Conservation (phyloP, 2,888 invertebrate genomes). For the Syritta pipiens region DNA sequence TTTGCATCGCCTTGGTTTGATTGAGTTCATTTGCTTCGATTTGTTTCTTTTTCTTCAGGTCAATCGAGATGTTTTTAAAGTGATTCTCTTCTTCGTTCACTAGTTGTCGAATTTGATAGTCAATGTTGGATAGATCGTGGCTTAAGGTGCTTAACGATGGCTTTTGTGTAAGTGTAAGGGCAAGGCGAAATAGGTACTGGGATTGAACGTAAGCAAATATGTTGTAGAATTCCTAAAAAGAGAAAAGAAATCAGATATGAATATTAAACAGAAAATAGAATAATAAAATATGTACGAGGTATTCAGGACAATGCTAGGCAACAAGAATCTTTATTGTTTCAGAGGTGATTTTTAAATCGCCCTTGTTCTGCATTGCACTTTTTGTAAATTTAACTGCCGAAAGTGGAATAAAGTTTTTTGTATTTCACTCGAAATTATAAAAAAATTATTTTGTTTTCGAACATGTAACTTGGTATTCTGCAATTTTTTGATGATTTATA, state of each 20-base stretch:
- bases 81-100: conserved; percentile 77
- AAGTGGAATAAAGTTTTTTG: too few relatives aligned
- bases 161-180: conserved; percentile 75
- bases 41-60: conserved; percentile 74
- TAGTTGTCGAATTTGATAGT: conserved; percentile 74
- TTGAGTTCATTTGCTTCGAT: conserved; percentile 74
- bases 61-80: conserved; percentile 75
- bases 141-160: conserved; percentile 75
- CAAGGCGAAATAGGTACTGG: conserved; percentile 77
- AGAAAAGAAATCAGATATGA: background rate
- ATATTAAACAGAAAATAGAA: too few relatives aligned
- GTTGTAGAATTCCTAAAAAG: conserved; percentile 78
- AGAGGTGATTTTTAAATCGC: too few relatives aligned
- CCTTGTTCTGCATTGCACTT: too few relatives aligned
- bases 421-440: too few relatives aligned
- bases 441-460: too few relatives aligned
- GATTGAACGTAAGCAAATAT: conserved; percentile 79
- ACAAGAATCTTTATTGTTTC: too few relatives aligned
- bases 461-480: too few relatives aligned
- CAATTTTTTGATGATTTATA: too few relatives aligned
- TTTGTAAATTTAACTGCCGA: too few relatives aligned
- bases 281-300: too few relatives aligned
- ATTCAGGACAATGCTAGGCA: too few relatives aligned
- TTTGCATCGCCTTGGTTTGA: conserved; percentile 72
- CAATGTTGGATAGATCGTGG: conserved; percentile 74